Base-by-base conservation (phyloP, 2,888 invertebrate species). In the Sturmia bella region DNA sequence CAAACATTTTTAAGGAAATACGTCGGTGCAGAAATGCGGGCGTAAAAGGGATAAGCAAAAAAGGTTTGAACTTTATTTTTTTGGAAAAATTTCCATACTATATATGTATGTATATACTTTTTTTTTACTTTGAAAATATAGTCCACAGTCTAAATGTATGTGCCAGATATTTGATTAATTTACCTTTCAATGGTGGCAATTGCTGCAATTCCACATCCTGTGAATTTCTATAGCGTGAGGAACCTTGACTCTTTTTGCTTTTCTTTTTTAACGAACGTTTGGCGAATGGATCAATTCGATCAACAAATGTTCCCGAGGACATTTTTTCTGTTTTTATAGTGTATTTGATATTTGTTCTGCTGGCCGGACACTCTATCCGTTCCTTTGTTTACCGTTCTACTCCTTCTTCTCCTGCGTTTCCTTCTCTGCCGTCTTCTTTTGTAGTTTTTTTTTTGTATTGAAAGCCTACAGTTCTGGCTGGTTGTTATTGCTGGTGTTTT, bases 231-330 rank as follows among this genome's bases (percentile, higher is more conserved):
- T 99, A 99, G 89, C 99, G 95, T 85, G 99, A 99, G 88, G 99
- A 99, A 89, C 99, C 99, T 93, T 99, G 99, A 91, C 98, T 98
- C 93, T 98, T 97, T 93, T 98, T 98, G 91, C 97, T 97, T 93
- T 99, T 98, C 94, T 99, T 98, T 93, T 98, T 98, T 89, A 98
- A 92, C 89, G 99, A 98, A 92, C 98, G 95, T 94, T 99, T 99
- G 88, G 97, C 97, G 93, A 99, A 99, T 90, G 99, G 99, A 94
- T 99, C 99, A 93, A 99, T 99, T 92, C 98, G 96, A 94, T 99
- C 99, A 93, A 98, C 98, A 94, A 98, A 97, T 92, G 96, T 95
- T 93, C 95, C 95, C 93, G 96, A 95, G 94, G 91, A 91, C 91
- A 91, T 91, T 87, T 89, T 91, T 87, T 88, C 87, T 86, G 88